These are phyloP conservation scores for Chiroxiphia lanceolata DNA, from an alignment of 2,797 vertebrate species.

Conservation along the genomic window DNA sequence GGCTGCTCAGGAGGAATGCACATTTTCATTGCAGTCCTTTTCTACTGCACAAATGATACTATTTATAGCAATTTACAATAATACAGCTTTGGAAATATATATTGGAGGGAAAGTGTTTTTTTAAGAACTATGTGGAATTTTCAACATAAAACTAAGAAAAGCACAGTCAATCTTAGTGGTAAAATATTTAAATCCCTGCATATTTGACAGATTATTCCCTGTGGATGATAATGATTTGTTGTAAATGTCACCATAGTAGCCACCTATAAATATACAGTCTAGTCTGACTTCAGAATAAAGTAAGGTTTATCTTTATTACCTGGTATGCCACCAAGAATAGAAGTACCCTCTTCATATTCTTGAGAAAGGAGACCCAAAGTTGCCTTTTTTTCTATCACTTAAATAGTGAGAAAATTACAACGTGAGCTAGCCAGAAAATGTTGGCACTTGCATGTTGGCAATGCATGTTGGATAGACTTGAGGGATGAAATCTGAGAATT, in stretches of 20 bases:
- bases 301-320: constrained; percentile 13
- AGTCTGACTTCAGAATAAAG: not conserved
- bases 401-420: constrained; percentile 40
- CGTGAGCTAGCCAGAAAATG: constrained; percentile 23
- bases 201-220: constrained; percentile 50
- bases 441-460: constrained; percentile 33
- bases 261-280: constrained; percentile 10
- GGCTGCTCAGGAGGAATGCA: not conserved
- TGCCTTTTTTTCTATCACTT: not conserved
- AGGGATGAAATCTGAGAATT: constrained; percentile 39
- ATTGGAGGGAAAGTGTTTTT: constrained; percentile 51
- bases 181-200: constrained; percentile 45
- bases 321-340: not conserved
- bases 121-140: constrained; percentile 44
- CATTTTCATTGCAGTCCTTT: not conserved
- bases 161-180: not conserved
- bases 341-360: not conserved
- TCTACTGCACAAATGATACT: not conserved
- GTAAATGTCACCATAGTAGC: constrained; percentile 28
- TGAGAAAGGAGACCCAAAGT: not conserved
- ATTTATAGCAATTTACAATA: constrained; percentile 39
- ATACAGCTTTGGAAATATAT: constrained; percentile 55
- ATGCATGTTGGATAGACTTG: not conserved
- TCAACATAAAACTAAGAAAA: constrained; percentile 41
- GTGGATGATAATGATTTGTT: constrained; percentile 31